Evolutionary conservation across 2,797 vertebrate species (phyloP), one percentile per base, ranked within the genome.

Genomic region (Erithacus rubecula): DNA sequence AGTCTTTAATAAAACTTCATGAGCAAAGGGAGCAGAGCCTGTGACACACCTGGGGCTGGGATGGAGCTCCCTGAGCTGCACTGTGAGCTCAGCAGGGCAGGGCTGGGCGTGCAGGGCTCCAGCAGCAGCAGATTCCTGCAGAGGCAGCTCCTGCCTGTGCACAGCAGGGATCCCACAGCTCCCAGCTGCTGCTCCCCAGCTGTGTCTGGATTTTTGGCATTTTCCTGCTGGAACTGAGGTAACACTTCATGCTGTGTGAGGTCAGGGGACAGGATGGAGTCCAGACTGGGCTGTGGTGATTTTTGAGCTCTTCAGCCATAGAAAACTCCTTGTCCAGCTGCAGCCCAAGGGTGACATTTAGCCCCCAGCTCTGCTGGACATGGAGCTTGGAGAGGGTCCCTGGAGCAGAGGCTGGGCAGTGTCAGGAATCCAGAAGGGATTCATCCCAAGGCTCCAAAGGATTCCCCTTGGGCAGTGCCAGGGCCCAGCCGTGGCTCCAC

Each of bases 1-100:
- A 88, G 63, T 15, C 70, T 92, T 92, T 70, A 81, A 51, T 75
- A 65, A 44, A 86, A 65, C 30, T 87, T 83, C 11, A 55, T 21
- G 44, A 90, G 59, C n/a, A n/a, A n/a, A 15, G 12, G 58, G 53
- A 65, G 23, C 44, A 87, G 44, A 53, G 69, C 30, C 74, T 44
- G 62, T 3, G 72, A 17, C 26, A 32, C 34, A 1, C 11, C 43
- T 46, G 36, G 56, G 27, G 19, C 26, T 76, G 51, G 30, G 13
- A 4, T 18, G 20, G 27, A 26, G 39, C 3, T 27, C 15, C 34
- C 15, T 39, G 56, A 36, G 29, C 60, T 5, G 12, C 20, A 4
- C 27, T 32, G 3, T 1, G 37, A 8, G 24, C 36, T 72, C 17
- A 21, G 36, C 15, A 18, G 44, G 39, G 36, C 44, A 29, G 13